Conservation (phyloP, 1,140 invertebrate genomes). For the Penaeus vannamei region DNA sequence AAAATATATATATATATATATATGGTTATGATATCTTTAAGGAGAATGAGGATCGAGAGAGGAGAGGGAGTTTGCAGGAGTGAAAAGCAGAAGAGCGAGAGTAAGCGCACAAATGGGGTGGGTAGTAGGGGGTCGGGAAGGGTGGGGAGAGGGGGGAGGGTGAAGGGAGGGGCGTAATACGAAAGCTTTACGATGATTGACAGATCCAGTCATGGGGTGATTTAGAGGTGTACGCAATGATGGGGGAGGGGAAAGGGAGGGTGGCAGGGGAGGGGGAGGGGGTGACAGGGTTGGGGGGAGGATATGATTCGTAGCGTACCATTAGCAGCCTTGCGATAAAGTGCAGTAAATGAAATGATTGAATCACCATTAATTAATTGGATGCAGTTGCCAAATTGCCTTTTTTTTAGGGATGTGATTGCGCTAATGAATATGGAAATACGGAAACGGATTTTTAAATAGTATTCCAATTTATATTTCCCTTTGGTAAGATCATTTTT, state of each 20-base stretch:
- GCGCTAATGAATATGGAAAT: too few relatives aligned
- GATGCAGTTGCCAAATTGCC: too few relatives aligned
- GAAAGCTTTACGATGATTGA: not conserved
- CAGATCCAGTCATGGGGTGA: constrained; percentile 10
- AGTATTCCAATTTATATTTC: too few relatives aligned
- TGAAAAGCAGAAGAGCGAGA: not conserved
- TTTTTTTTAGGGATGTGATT: too few relatives aligned
- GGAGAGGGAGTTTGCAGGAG: too few relatives aligned
- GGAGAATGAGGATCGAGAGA: too few relatives aligned
- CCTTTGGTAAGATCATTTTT: not conserved
- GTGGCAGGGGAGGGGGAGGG: not conserved
- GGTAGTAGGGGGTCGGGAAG: not conserved
- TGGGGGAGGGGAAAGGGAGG: constrained; percentile 7
- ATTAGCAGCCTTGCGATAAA: not conserved
- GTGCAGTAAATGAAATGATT: too few relatives aligned
- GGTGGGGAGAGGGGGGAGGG: not conserved
- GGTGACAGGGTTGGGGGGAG: not conserved
- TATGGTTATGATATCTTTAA: too few relatives aligned
- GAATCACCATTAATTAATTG: too few relatives aligned
- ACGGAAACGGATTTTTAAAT: too few relatives aligned
- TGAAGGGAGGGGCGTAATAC: not conserved
- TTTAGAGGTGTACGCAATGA: not conserved
- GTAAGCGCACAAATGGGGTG: not conserved
- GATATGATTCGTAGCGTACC: not conserved
- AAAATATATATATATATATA: too few relatives aligned